Evolutionary conservation across 2,113 vertebrate species (phyloP).

Genomic region (Pantherophis guttatus): DNA sequence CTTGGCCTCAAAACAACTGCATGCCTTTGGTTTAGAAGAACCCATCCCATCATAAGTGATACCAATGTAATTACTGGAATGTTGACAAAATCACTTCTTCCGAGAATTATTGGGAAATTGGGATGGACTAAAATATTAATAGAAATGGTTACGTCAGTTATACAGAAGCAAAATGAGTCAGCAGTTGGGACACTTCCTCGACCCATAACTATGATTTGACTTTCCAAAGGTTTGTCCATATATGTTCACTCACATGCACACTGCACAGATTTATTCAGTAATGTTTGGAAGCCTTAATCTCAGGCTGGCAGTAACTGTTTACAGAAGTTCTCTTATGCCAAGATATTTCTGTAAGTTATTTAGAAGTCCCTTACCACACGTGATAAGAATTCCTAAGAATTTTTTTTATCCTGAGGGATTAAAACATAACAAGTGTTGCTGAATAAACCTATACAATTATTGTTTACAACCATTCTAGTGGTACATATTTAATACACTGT

Average conservation of each 20-base stretch:
- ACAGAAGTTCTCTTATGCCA: neutral
- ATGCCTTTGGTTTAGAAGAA: neutral
- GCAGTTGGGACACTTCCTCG: neutral
- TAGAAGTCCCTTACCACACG: neutral
- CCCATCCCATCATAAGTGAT: neutral
- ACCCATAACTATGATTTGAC: neutral
- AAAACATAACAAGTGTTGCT: neutral
- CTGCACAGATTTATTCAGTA: neutral
- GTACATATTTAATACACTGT: neutral
- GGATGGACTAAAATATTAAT: neutral
- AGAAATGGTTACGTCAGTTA: neutral
- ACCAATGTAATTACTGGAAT: neutral
- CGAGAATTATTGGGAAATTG: neutral
- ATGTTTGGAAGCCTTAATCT: neutral
- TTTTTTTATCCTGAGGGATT: neutral
- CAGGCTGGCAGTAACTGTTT: neutral
- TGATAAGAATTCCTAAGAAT: neutral
- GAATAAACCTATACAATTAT: neutral
- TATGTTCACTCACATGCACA: neutral
- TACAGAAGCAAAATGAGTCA: neutral
- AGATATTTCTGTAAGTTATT: neutral
- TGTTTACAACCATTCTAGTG: neutral
- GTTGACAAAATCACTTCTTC: neutral
- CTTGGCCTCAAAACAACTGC: neutral
- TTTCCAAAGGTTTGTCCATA: neutral